These are phyloP conservation scores for Paramuricea clavata DNA, from an alignment of 92 coral and sea anemone genomes.

Conservation along the genomic window DNA sequence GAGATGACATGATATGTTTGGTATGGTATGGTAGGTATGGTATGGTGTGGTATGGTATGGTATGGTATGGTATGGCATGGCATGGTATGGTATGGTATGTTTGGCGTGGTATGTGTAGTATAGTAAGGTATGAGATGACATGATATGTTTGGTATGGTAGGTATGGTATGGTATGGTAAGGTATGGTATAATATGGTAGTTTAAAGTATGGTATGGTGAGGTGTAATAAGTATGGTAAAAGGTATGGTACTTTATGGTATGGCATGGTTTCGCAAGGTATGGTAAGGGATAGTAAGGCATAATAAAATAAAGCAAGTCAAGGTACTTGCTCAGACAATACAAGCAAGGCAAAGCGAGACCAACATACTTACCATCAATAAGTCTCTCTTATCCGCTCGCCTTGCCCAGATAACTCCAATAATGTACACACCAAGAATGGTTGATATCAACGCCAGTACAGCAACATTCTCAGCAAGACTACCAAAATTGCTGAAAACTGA, in stretches of 20 bases:
- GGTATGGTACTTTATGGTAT: no score
- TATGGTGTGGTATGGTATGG: background rate
- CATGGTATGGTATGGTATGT: background rate
- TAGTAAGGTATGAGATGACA: background rate
- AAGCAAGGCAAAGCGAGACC: background rate
- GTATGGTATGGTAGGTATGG: no score
- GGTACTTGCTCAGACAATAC: no score
- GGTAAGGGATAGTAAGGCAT: background rate
- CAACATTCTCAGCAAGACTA: conserved; percentile 4
- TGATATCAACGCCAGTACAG: background rate
- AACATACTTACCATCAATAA: background rate
- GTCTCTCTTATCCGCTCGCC: conserved; percentile 1
- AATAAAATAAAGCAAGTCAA: no score
- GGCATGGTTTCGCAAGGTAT: no score
- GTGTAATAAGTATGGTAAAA: no score
- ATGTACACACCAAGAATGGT: conserved; percentile 6
- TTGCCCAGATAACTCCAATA: conserved; percentile 1
- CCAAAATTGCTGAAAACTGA: background rate
- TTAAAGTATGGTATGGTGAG: no score
- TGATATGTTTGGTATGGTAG: no score
- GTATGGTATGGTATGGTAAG: background rate
- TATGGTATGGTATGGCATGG: background rate
- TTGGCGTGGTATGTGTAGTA: no score
- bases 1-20: background rate
- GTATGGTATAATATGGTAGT: background rate